Evolutionary conservation across 2,888 invertebrate species (phyloP), one percentile per base, ranked within the genome.

Genomic region (Lysandra coridon): DNA sequence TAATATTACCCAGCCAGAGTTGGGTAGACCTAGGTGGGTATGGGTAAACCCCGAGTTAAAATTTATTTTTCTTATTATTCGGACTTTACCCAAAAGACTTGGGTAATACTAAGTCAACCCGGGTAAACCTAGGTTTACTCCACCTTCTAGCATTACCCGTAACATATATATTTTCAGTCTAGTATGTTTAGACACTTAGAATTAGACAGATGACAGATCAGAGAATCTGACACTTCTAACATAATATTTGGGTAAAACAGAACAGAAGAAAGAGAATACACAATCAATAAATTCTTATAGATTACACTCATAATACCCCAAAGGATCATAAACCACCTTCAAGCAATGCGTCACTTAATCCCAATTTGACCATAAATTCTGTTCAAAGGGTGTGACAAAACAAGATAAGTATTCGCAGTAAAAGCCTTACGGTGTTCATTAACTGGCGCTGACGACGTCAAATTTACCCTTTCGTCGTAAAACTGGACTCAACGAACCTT

Each of bases 391-490:
- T 69, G 64, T 30, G 30, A 14, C 33, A 69, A 37, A 69, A 69
- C 33, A 12, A 69, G 33, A 69, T 69, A 69, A 69, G 44, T 40
- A 78, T 2, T 49, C 73, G 78, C 33, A 5, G 33, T 69, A 69
- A 69, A 69, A 74, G n/a, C 74, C 40, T 73, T 40, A 74, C n/a
- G 30, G 44, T 40, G 74, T 74, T 74, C n/a, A 74, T 74, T 74
- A 74, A 44, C 74, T 44, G 10, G 44, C 1, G 74, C 74, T 44
- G 74, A 74, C 69, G 33, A 69, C 69, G 74, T 44, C 40, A 74
- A 73, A 73, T 44, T 69, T n/a, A 44, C 74, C 74, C 44, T 74
- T 74, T 74, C 74, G 40, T n/a, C 74, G 44, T 74, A 74, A 73
- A 74, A 74, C 44, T 74, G 74, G 44, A 74, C 69, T 69, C 69